phyloP scores from a whole-genome alignment of 2,888 invertebrate species.

The Camponotus fellah region DNA sequence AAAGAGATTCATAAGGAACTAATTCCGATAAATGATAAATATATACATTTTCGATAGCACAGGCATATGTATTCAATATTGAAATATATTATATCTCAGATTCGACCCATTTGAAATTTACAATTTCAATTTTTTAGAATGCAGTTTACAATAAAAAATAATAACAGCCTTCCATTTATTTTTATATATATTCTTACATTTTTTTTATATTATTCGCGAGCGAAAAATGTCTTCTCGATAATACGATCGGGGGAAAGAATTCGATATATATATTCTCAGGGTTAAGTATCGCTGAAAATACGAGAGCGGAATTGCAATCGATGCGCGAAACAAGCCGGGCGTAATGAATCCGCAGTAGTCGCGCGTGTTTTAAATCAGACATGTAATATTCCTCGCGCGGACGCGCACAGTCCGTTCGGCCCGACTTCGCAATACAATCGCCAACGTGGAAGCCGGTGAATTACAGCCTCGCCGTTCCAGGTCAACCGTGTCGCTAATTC shows the following conservation, averaged over 20 bases:
- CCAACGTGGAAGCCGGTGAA: constrained; percentile 56
- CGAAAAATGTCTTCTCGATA: not conserved
- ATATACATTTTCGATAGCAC: not conserved
- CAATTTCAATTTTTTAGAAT: not conserved
- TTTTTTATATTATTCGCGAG: not conserved
- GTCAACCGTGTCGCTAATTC: constrained; percentile 63
- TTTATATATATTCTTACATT: not conserved
- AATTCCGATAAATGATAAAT: constrained; percentile 6
- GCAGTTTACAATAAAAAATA: not conserved
- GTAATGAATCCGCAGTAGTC: constrained; percentile 66
- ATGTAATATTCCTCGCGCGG: constrained; percentile 61
- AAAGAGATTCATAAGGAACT: not conserved
- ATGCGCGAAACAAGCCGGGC: constrained; percentile 58
- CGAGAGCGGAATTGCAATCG: constrained; percentile 49
- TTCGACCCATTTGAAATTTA: not conserved
- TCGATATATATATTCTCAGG: constrained; percentile 25
- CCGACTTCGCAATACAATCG: constrained; percentile 65
- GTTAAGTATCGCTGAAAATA: constrained; percentile 36
- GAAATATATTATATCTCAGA: not conserved
- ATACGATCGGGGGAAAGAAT: constrained; percentile 7
- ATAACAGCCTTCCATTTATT: constrained; percentile 3
- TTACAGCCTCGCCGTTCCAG: constrained; percentile 58
- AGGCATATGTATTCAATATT: not conserved
- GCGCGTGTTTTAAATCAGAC: constrained; percentile 66
- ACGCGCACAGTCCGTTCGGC: constrained; percentile 47